Conservation (phyloP, 2,888 invertebrate species). For the Phyto melanocephala region DNA sequence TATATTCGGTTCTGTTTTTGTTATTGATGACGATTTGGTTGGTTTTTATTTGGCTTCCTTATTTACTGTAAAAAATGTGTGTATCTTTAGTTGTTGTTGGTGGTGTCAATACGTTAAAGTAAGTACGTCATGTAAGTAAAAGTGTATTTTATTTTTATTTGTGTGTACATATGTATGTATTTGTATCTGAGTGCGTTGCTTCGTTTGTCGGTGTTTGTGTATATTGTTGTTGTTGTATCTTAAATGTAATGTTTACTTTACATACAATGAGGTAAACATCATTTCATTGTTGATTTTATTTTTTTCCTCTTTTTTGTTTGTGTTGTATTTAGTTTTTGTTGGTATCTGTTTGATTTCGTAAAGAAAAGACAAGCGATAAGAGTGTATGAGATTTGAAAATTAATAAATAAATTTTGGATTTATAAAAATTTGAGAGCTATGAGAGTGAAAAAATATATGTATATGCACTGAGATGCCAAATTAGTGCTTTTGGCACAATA, state of each 20-base stretch:
- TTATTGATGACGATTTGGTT: conserved; percentile 51
- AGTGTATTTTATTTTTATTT: not conserved
- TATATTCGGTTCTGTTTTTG: conserved; percentile 16
- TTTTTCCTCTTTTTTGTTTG: not conserved
- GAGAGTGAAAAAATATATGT: not conserved
- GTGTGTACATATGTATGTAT: not conserved
- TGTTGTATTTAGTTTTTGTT: conserved; percentile 26
- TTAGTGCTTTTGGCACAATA: too few relatives aligned
- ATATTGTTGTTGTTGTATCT: conserved; percentile 44
- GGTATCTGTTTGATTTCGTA: conserved; percentile 16
- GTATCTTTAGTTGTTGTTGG: conserved; percentile 44
- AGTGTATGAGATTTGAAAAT: not conserved
- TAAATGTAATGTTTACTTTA: conserved; percentile 59
- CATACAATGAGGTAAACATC: conserved; percentile 58
- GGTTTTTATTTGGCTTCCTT: conserved; percentile 63
- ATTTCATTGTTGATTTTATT: conserved; percentile 49
- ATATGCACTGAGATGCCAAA: not conserved
- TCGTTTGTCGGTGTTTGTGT: conserved; percentile 5
- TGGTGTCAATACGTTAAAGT: conserved; percentile 53
- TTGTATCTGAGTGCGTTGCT: not conserved
- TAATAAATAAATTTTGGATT: not conserved
- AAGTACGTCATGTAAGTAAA: conserved; percentile 18
- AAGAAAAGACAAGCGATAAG: conserved; percentile 11
- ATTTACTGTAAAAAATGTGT: conserved; percentile 37
- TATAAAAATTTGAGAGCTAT: not conserved